Conservation (phyloP, 2,888 invertebrate genomes). For the Drosophila conformis region DNA sequence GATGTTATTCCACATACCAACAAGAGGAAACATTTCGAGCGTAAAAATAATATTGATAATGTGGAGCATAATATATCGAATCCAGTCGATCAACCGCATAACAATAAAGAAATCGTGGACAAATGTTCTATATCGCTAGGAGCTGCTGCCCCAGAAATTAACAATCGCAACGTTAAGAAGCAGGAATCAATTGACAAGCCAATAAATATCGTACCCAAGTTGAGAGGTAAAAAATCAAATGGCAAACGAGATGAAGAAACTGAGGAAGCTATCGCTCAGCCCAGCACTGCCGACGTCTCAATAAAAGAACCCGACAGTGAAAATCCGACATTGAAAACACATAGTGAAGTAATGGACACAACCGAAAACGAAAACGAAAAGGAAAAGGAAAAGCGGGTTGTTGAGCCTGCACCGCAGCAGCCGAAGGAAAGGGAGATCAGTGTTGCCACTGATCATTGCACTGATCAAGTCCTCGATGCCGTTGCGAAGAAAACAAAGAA, state of each 20-base stretch:
- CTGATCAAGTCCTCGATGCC: slow-evolving; percentile 82
- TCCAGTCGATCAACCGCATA: slow-evolving; percentile 4
- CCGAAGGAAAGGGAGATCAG: slow-evolving; percentile 21
- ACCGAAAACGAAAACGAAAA: not conserved
- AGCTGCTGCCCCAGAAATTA: slow-evolving; percentile 22
- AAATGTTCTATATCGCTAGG: slow-evolving; percentile 14
- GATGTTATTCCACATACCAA: slow-evolving; percentile 63
- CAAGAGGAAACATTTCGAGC: slow-evolving; percentile 76
- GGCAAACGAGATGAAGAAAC: slow-evolving; percentile 65
- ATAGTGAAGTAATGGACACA: slow-evolving; percentile 27
- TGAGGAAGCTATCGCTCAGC: slow-evolving; percentile 18
- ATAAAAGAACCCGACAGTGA: slow-evolving; percentile 15
- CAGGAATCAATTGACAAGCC: slow-evolving; percentile 68
- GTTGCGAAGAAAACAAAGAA: slow-evolving; percentile 84
- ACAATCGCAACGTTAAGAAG: slow-evolving; percentile 30
- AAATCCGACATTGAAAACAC: not conserved
- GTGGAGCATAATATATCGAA: slow-evolving; percentile 17
- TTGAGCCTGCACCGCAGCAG: slow-evolving; percentile 5
- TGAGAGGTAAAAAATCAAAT: slow-evolving; percentile 78
- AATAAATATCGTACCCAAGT: slow-evolving; percentile 83
- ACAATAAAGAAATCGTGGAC: slow-evolving; percentile 16
- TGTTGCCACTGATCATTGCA: slow-evolving; percentile 19
- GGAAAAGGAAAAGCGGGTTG: not conserved
- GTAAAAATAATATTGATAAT: slow-evolving; percentile 43
- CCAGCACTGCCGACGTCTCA: slow-evolving; percentile 1